phyloP scores from a whole-genome alignment of 2,113 vertebrate genomes.

The Passer domesticus region DNA sequence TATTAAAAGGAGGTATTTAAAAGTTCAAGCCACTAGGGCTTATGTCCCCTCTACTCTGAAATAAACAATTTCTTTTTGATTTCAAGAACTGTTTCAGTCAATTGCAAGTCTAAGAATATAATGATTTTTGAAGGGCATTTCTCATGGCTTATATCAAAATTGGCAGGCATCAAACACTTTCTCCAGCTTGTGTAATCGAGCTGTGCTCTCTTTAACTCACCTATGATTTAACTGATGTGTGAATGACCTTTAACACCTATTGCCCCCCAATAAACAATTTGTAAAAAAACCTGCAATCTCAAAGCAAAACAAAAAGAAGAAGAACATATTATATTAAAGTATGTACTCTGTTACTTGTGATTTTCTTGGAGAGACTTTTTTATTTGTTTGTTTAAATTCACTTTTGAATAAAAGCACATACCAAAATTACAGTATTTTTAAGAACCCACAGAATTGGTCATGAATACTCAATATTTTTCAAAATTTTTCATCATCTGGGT shows the following conservation, averaged over 20 bases:
- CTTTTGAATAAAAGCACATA: background rate
- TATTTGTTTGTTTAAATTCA: background rate
- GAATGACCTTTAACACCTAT: background rate
- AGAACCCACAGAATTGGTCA: background rate
- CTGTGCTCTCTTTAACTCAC: background rate
- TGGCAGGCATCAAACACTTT: conserved; percentile 4
- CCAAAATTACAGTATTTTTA: background rate
- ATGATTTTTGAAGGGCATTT: conserved; percentile 46
- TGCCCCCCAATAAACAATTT: background rate
- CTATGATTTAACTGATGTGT: background rate
- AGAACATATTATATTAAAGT: background rate
- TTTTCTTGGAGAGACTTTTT: background rate
- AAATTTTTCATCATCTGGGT: background rate
- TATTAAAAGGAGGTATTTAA: conserved; percentile 61
- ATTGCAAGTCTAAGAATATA: conserved; percentile 36
- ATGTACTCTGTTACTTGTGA: background rate
- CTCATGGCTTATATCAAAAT: conserved; percentile 39
- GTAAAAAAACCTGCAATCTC: background rate
- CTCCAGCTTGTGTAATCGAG: background rate
- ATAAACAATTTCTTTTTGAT: conserved; percentile 35
- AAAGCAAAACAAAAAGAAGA: background rate
- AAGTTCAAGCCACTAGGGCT: conserved; percentile 55
- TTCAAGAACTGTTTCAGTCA: conserved; percentile 55
- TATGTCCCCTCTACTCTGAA: conserved; percentile 15
- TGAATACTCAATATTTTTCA: background rate